A percentile compares a stretch with the other conserved stretches of the same genome.
Conservation (phyloP, 1,140 invertebrate species). For the Zaprionus ghesquierei region DNA sequence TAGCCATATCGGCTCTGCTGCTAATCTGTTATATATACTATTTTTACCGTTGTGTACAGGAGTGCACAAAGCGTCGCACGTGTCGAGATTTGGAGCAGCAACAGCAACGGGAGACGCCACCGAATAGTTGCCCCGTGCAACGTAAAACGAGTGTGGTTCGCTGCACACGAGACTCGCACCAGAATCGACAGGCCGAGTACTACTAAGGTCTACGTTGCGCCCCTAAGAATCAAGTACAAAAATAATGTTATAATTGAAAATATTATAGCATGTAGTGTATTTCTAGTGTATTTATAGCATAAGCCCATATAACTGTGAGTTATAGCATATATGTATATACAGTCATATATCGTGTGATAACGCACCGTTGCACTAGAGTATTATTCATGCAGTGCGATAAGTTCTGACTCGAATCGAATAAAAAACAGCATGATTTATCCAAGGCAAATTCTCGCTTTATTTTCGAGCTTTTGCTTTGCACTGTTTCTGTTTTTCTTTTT, state of each 20-base stretch:
- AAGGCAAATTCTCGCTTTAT: neutral
- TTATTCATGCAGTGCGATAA: neutral
- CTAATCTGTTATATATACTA: constrained; percentile 15
- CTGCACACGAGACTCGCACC: neutral
- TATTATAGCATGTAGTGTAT: neutral
- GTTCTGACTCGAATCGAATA: neutral
- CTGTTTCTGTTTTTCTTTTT: neutral
- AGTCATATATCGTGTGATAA: neutral
- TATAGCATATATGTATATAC: neutral
- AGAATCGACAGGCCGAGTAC: neutral
- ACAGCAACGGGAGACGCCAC: neutral
- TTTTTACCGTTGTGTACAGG: constrained; percentile 18
- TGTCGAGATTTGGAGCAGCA: neutral
- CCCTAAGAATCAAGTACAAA: neutral
- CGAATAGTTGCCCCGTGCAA: neutral
- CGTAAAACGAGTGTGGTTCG: neutral
- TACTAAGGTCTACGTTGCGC: neutral
- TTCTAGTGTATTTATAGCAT: neutral
- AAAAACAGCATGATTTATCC: neutral
- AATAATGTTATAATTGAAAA: neutral
- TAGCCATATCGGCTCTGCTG: neutral
- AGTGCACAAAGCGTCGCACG: neutral
- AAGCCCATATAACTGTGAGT: neutral
- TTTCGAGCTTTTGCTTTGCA: neutral
- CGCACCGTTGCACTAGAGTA: neutral